Evolutionary conservation across 2,113 vertebrate genomes (phyloP).

Genomic region (Mormyrus lacerda): DNA sequence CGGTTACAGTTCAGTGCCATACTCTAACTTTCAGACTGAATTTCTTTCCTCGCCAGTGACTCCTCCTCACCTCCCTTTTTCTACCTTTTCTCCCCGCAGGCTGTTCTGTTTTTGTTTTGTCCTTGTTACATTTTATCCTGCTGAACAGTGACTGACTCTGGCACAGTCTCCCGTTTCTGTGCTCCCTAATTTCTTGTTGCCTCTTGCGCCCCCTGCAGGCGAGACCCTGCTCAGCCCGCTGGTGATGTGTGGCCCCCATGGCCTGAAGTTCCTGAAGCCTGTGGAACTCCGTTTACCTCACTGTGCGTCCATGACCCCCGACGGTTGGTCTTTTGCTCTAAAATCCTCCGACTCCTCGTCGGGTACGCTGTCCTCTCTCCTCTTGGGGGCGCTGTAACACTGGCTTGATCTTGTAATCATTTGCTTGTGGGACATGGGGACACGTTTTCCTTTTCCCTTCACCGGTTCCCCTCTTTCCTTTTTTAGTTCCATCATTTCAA

Average conservation of each 20-base stretch:
- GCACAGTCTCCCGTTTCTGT: background rate
- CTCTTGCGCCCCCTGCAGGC: conserved; percentile 55
- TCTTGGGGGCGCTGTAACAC: conserved; percentile 73
- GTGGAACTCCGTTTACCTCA: conserved; percentile 98
- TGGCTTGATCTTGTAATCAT: conserved; percentile 53
- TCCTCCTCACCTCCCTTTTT: background rate
- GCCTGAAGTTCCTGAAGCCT: conserved; percentile 97
- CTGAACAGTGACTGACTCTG: background rate
- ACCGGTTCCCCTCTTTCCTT: background rate
- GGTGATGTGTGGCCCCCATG: conserved; percentile 97
- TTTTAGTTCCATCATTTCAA: background rate
- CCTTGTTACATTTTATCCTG: background rate
- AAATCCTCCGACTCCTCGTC: conserved; percentile 99
- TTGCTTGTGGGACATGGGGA: conserved; percentile 41
- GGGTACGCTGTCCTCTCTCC: conserved; percentile 96
- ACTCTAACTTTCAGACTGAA: background rate
- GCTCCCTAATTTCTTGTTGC: background rate
- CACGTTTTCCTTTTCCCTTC: conserved; percentile 29
- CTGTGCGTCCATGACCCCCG: conserved; percentile 99
- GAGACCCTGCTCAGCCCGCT: conserved; percentile 96
- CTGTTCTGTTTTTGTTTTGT: background rate
- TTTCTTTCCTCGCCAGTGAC: background rate
- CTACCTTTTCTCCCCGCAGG: background rate
- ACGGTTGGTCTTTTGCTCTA: conserved; percentile 99
- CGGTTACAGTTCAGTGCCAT: background rate